A percentile compares a stretch with the other conserved stretches of the same genome.
Conservation (phyloP, 2,797 vertebrate species). For the Pangasius djambal region DNA sequence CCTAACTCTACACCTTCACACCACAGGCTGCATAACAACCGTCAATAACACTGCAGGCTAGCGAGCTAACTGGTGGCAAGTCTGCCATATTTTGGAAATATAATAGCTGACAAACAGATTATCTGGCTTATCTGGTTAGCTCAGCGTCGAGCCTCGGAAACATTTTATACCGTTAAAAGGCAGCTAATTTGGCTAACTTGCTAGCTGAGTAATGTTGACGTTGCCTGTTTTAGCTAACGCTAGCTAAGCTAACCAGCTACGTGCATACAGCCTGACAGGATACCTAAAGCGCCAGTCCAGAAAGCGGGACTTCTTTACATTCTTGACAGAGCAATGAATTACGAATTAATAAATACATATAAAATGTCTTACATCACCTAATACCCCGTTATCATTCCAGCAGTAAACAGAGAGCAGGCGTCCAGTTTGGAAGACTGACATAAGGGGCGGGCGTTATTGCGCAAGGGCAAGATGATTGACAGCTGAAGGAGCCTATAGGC, state of each 20-base stretch:
- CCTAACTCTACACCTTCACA: neutral
- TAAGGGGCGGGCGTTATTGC: conserved; percentile 65
- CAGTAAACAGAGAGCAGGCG: conserved; percentile 43
- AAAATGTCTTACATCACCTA: conserved; percentile 21
- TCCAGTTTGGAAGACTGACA: conserved; percentile 48
- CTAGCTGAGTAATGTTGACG: conserved; percentile 5
- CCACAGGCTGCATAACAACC: conserved; percentile 14
- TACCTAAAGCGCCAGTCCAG: too few relatives aligned
- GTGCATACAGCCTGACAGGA: conserved; percentile 1
- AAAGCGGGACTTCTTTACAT: neutral
- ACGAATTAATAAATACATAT: neutral
- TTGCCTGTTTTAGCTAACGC: neutral
- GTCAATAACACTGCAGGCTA: conserved; percentile 7
- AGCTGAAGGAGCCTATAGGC: conserved; percentile 62
- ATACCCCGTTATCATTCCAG: conserved; percentile 22
- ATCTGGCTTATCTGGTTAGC: neutral
- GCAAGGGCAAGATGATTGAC: conserved; percentile 70
- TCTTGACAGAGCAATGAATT: neutral
- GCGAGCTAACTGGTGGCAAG: neutral
- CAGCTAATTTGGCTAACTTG: neutral
- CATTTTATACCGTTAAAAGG: neutral
- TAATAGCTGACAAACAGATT: neutral
- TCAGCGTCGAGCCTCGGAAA: neutral
- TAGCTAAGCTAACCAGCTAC: conserved; percentile 29
- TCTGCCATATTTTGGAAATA: neutral